Percentiles rank a stretch among this genome's conserved stretches.
Evolutionary conservation across 2,113 vertebrate genomes (phyloP).

Genomic region (Orycteropus afer): DNA sequence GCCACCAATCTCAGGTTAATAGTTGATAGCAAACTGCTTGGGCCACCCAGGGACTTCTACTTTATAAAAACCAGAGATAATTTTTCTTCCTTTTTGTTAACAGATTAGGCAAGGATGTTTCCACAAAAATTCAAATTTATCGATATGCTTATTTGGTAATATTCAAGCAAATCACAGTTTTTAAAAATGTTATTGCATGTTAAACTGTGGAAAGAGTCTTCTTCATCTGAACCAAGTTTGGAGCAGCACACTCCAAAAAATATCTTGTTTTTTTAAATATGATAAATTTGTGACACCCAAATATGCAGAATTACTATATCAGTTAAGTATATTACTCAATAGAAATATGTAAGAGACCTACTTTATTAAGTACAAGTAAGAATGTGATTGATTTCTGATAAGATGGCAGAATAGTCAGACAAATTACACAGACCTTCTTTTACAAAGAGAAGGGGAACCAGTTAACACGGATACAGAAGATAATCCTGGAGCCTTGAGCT

Average conservation of each 20-base stretch:
- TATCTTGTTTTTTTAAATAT: neutral
- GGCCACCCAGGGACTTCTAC: no score
- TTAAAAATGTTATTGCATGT: neutral
- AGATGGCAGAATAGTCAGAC: no score
- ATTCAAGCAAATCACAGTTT: neutral
- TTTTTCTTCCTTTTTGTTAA: slow-evolving; percentile 80
- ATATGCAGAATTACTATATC: neutral
- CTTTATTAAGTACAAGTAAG: no score
- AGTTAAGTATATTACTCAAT: neutral
- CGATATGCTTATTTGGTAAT: slow-evolving; percentile 16
- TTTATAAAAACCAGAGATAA: slow-evolving; percentile 81
- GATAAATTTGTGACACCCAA: neutral
- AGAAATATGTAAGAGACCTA: neutral
- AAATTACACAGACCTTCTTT: no score
- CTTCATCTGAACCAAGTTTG: neutral
- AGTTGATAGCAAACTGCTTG: no score
- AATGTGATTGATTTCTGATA: no score
- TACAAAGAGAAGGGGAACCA: no score
- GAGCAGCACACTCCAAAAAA: neutral
- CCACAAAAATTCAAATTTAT: slow-evolving; percentile 76
- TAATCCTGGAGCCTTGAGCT: no score
- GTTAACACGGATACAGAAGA: no score
- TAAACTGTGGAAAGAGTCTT: neutral
- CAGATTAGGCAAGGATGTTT: slow-evolving; percentile 75
- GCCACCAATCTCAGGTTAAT: no score